phyloP scores from a whole-genome alignment of 2,888 invertebrate genomes.

The Eumacrocentrus americanus region DNA sequence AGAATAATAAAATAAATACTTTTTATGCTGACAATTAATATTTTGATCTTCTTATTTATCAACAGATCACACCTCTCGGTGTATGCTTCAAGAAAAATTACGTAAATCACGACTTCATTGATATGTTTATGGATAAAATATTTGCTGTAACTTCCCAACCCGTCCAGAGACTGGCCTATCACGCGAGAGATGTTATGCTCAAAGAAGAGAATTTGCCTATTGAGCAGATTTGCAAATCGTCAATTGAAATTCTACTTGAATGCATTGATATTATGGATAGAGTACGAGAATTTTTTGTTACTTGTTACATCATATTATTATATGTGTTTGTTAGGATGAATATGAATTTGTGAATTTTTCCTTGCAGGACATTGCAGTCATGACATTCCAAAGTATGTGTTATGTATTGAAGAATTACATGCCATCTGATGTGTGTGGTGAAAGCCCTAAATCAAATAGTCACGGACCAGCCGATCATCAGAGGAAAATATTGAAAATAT shows the following conservation, averaged over 20 bases:
- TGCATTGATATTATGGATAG: constrained; percentile 63
- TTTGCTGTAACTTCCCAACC: constrained; percentile 70
- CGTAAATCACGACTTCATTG: constrained; percentile 63
- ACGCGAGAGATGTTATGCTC: constrained; percentile 65
- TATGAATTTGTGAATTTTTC: constrained; percentile 1
- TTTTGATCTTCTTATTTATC: constrained; percentile 64
- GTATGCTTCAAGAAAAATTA: constrained; percentile 57
- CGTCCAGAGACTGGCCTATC: constrained; percentile 68
- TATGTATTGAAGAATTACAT: constrained; percentile 55
- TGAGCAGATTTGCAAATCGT: constrained; percentile 57
- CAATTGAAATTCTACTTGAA: constrained; percentile 64
- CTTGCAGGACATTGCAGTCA: constrained; percentile 55
- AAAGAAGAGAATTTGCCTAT: constrained; percentile 55
- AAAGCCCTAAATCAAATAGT: background rate
- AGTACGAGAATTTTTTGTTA: too few species aligned
- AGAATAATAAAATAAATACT: background rate
- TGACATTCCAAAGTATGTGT: constrained; percentile 55
- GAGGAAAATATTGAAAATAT: constrained; percentile 37
- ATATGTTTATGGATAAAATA: constrained; percentile 68
- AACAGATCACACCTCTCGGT: constrained; percentile 70
- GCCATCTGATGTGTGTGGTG: constrained; percentile 27
- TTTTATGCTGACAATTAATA: constrained; percentile 28
- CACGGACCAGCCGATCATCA: constrained; percentile 32
- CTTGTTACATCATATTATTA: background rate
- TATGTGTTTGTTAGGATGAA: background rate